Evolutionary conservation across 2,797 vertebrate genomes (phyloP).

Genomic region (Holocentrus rufus): DNA sequence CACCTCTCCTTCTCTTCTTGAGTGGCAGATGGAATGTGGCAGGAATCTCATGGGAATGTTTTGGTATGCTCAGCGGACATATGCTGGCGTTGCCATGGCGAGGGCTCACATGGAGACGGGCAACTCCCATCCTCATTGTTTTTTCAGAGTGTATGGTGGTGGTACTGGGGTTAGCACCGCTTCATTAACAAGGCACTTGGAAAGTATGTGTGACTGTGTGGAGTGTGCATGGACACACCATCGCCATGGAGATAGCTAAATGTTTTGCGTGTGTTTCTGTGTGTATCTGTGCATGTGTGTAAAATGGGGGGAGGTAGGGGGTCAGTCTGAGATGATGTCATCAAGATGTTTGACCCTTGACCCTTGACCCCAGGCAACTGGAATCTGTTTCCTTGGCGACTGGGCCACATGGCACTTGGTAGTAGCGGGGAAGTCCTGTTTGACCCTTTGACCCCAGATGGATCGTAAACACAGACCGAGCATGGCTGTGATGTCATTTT

Average conservation of each 20-base stretch:
- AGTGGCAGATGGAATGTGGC: constrained; percentile 59
- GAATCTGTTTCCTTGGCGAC: constrained; percentile 41
- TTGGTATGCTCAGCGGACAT: constrained; percentile 39
- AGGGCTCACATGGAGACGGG: constrained; percentile 29
- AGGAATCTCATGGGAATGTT: constrained; percentile 54
- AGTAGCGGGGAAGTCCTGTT: constrained; percentile 45
- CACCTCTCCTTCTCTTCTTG: constrained; percentile 15
- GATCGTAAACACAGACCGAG: constrained; percentile 19
- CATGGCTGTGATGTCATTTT: constrained; percentile 46
- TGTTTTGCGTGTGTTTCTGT: constrained; percentile 46
- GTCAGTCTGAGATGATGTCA: constrained; percentile 49
- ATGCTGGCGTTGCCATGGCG: constrained; percentile 48
- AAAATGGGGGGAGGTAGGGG: background rate
- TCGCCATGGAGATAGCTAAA: constrained; percentile 60
- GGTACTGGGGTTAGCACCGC: constrained; percentile 10
- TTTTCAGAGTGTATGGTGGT: constrained; percentile 21
- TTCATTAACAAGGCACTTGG: constrained; percentile 67
- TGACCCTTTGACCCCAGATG: constrained; percentile 52
- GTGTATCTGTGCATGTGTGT: background rate
- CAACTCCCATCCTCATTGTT: constrained; percentile 41
- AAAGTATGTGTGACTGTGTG: constrained; percentile 62
- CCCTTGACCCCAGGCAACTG: constrained; percentile 40
- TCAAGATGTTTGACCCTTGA: constrained; percentile 53
- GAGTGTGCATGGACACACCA: constrained; percentile 21
- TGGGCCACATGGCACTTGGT: constrained; percentile 24